Conservation (phyloP, 1,140 invertebrate genomes). For the Portunus trituberculatus region DNA sequence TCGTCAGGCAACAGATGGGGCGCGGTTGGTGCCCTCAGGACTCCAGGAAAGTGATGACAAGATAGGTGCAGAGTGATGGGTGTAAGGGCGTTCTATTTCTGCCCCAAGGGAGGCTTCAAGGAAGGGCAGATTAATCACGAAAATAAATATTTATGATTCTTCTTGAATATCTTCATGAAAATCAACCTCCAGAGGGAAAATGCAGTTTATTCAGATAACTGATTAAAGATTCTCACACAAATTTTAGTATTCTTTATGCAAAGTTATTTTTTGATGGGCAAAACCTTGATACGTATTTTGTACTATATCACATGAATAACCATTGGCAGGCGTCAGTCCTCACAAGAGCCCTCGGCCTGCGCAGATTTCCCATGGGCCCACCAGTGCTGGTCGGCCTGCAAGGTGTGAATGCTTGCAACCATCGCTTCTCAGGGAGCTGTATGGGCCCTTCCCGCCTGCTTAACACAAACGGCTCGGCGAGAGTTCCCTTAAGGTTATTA, state of each 20-base stretch:
- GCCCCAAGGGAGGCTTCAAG: background rate
- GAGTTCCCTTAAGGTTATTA: conserved; percentile 63
- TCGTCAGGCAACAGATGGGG: conserved; percentile 8
- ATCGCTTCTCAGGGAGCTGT: conserved; percentile 59
- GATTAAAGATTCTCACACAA: background rate
- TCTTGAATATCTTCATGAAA: conserved; percentile 47
- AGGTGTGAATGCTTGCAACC: conserved; percentile 70
- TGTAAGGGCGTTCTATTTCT: background rate
- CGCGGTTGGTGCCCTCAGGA: background rate
- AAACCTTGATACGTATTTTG: background rate
- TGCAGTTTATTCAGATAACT: background rate
- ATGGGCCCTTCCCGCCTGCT: background rate
- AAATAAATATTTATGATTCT: conserved; percentile 60
- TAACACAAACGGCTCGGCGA: conserved; percentile 25
- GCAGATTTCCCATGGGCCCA: conserved; percentile 24
- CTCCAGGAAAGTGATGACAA: background rate
- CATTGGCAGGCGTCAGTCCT: background rate
- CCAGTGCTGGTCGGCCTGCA: background rate
- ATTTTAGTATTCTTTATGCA: background rate
- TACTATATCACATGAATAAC: background rate
- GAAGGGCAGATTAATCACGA: background rate
- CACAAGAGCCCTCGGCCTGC: background rate
- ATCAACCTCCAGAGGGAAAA: background rate
- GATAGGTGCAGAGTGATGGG: conserved; percentile 31
- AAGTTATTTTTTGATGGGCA: background rate